These are phyloP conservation scores for Babylonia areolata DNA, from an alignment of 1,140 invertebrate genomes.

Conservation along the genomic window DNA sequence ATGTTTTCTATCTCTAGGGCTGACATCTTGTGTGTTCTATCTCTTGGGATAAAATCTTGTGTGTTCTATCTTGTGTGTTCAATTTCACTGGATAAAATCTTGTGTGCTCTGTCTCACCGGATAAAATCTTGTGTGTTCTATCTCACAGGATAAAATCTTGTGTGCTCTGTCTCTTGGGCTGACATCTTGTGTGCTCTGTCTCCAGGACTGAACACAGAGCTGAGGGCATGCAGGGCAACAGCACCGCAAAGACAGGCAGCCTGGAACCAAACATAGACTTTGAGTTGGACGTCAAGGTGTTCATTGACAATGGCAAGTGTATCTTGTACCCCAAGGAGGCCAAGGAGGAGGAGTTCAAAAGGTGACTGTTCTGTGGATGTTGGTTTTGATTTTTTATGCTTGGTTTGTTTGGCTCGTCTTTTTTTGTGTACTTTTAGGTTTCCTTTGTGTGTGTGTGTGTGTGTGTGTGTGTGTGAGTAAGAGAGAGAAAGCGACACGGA, in stretches of 20 bases:
- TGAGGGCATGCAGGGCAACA: conserved; percentile 40
- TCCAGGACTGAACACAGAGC: conserved; percentile 15
- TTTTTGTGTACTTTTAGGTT: too few species aligned
- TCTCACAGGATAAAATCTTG: too few species aligned
- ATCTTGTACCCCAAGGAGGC: conserved; percentile 95
- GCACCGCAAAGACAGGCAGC: conserved; percentile 40
- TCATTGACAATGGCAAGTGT: conserved; percentile 97
- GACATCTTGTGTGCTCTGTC: too few species aligned
- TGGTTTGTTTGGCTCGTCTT: not conserved
- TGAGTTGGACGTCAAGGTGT: conserved; percentile 96
- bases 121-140: too few species aligned
- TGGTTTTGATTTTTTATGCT: not conserved
- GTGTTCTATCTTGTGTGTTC: too few species aligned
- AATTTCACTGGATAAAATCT: too few species aligned
- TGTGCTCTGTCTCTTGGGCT: too few species aligned
- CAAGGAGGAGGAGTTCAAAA: conserved; percentile 68
- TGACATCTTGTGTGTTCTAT: too few species aligned
- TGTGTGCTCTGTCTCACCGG: too few species aligned
- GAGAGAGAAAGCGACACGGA: too few species aligned
- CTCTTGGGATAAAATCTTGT: too few species aligned
- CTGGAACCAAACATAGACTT: conserved; percentile 95
- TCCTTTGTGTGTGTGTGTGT: not conserved
- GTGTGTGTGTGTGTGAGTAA: not conserved
- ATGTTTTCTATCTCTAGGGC: too few species aligned
- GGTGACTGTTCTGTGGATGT: conserved; percentile 41